A percentile compares a stretch with the other conserved stretches of the same genome.
Evolutionary conservation across 1,140 invertebrate species (phyloP).

Genomic region (Holotrichia oblita): DNA sequence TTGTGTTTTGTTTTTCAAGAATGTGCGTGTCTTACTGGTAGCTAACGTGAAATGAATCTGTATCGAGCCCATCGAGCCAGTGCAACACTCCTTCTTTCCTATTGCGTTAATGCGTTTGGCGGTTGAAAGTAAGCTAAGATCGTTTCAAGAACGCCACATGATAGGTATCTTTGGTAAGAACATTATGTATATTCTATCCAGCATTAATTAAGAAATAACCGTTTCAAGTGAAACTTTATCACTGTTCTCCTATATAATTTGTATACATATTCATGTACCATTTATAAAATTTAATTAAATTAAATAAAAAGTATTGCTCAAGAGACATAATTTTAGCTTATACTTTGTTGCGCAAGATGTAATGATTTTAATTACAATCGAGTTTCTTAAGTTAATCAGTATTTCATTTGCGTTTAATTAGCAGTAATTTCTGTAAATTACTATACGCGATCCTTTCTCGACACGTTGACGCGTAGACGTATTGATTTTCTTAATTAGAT

Average conservation of each 20-base stretch:
- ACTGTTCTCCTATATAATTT: not conserved
- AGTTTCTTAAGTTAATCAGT: too few species aligned
- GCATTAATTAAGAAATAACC: not conserved
- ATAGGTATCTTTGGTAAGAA: conserved; percentile 38
- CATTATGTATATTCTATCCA: not conserved
- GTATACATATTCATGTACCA: too few species aligned
- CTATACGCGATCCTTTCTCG: too few species aligned
- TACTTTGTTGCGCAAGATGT: too few species aligned
- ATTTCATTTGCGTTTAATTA: too few species aligned
- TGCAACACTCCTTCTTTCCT: not conserved
- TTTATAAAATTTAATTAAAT: too few species aligned
- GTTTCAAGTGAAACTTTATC: not conserved
- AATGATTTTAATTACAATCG: too few species aligned
- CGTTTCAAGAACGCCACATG: not conserved
- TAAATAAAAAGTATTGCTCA: too few species aligned
- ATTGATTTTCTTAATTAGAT: too few species aligned
- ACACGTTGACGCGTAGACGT: too few species aligned
- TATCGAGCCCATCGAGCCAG: conserved; percentile 40
- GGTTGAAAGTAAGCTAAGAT: conserved; percentile 5
- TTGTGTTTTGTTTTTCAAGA: not conserved
- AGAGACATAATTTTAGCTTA: too few species aligned
- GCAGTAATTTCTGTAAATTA: too few species aligned
- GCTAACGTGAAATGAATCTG: not conserved
- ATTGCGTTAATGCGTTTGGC: not conserved
- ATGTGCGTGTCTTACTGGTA: not conserved